phyloP scores from a whole-genome alignment of 2,113 vertebrate species.

The Scopus umbretta region DNA sequence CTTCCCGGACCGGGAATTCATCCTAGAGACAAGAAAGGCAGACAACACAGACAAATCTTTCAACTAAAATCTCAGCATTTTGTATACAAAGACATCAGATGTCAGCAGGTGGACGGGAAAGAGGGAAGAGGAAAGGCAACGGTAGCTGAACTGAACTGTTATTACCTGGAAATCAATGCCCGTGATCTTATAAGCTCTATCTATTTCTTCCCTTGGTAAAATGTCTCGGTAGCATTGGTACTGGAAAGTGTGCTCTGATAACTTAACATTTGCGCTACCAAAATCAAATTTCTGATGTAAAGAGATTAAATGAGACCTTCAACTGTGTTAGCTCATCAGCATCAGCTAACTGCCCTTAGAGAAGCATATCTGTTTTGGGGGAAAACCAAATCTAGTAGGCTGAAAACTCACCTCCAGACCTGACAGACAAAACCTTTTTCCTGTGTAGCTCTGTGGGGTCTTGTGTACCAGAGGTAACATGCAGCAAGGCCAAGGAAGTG shows the following conservation, averaged over 20 bases:
- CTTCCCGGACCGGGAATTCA: conserved; percentile 81
- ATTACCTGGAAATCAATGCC: not conserved
- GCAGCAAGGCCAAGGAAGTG: not conserved
- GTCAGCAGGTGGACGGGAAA: not conserved
- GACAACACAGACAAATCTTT: not conserved
- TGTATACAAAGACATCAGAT: not conserved
- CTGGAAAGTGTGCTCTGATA: not conserved
- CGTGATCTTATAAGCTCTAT: not conserved
- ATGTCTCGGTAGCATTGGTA: not conserved
- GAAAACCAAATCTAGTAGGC: not conserved
- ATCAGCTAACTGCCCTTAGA: not conserved
- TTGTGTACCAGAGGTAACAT: not conserved
- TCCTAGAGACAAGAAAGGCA: conserved; percentile 65
- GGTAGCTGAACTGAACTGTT: not conserved
- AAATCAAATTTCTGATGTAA: not conserved
- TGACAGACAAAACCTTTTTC: not conserved
- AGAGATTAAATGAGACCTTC: not conserved
- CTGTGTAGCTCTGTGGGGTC: not conserved
- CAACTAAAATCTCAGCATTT: not conserved
- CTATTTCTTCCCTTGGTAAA: not conserved
- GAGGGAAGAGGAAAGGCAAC: not conserved
- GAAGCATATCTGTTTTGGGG: not conserved
- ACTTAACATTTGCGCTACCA: not conserved
- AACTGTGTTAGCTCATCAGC: not conserved
- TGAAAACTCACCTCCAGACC: not conserved